Conservation (phyloP, 2,888 invertebrate genomes). For the Diplolepis rosae region DNA sequence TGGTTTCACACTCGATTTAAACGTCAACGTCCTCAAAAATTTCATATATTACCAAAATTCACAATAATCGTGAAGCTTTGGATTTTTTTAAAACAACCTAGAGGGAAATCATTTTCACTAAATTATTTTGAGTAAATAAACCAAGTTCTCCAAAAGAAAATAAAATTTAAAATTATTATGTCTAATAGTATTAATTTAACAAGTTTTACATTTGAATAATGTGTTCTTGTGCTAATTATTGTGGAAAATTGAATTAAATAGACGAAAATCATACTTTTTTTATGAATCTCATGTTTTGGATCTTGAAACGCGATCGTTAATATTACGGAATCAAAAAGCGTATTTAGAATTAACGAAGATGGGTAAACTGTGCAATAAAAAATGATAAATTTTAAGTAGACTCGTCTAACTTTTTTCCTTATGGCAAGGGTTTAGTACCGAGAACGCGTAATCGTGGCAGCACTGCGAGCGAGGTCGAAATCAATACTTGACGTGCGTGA, state of each 20-base stretch:
- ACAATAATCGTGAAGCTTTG: neutral
- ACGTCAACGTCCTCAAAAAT: neutral
- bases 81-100: no score
- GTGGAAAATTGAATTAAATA: no score
- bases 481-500: constrained; percentile 71
- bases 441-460: constrained; percentile 68
- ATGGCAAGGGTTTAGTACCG: constrained; percentile 63
- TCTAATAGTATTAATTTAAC: neutral
- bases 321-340: no score
- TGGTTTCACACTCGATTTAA: constrained; percentile 1
- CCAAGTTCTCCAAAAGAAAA: neutral
- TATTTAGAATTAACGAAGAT: no score
- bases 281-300: no score
- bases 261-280: no score
- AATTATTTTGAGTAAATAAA: neutral
- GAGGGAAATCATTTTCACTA: no score
- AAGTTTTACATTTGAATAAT: no score
- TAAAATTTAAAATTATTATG: neutral
- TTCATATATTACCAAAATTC: neutral
- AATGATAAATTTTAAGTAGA: constrained; percentile 9
- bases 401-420: constrained; percentile 35
- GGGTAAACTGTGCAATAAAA: neutral
- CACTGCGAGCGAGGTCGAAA: constrained; percentile 67
- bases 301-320: no score
- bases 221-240: no score